These are phyloP conservation scores for Salpingus planirostris DNA, from an alignment of 2,888 invertebrate genomes.

Conservation along the genomic window DNA sequence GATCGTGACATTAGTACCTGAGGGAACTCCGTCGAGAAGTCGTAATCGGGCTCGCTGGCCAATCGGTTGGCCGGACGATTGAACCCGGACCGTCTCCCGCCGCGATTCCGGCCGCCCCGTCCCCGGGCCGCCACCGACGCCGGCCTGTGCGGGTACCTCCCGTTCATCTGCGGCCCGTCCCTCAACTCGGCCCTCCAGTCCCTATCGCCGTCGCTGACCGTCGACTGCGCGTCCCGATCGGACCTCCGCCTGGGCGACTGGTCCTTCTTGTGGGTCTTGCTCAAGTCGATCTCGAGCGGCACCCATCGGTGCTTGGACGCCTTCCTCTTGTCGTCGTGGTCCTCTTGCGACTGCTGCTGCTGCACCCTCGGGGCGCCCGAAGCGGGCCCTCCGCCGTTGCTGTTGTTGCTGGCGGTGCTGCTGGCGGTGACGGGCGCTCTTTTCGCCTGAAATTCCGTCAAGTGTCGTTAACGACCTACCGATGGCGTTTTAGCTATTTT, in stretches of 20 bases:
- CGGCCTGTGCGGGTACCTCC: constrained; percentile 36
- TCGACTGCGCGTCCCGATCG: constrained; percentile 32
- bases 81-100: constrained; percentile 20
- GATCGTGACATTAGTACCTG: too few relatives aligned
- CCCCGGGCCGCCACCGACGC: constrained; percentile 35
- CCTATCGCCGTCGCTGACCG: constrained; percentile 38
- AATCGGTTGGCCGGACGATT: constrained; percentile 40
- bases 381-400: background rate
- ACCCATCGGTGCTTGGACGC: constrained; percentile 76
- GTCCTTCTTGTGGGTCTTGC: constrained; percentile 59
- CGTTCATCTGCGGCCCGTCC: constrained; percentile 21
- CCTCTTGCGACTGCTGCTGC: constrained; percentile 35
- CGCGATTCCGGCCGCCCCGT: constrained; percentile 27
- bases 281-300: constrained; percentile 78
- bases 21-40: constrained; percentile 43
- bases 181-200: constrained; percentile 36
- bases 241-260: constrained; percentile 39
- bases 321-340: constrained; percentile 42
- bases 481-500: too few relatives aligned
- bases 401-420: constrained; percentile 3
- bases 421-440: constrained; percentile 5
- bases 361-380: constrained; percentile 29
- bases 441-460: too few relatives aligned
- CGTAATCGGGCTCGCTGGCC: constrained; percentile 42
- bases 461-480: too few relatives aligned